Evolutionary conservation across 1,140 invertebrate species (phyloP), one percentile per base, ranked within the genome.

Genomic region (Dreissena rostriformis): DNA sequence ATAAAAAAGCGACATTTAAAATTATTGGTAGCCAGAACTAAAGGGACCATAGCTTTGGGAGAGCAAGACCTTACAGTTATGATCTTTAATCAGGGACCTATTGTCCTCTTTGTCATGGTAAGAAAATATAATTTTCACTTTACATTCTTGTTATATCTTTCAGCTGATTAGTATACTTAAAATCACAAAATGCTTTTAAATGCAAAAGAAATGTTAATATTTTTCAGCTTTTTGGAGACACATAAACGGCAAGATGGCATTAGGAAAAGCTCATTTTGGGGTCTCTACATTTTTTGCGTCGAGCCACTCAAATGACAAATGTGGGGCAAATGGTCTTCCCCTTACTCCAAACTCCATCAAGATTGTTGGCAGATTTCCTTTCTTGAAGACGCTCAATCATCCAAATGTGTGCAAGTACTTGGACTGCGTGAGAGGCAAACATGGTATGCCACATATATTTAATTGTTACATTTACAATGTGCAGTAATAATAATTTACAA

Each of bases 341-440:
- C 94, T 99, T 15, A 99, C 98, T 4, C 98, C 98, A 24, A 99
- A 99, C 94, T 99, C 98, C 0, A 98, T 99, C 76, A 97, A 97
- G 79, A 98, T 99, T 90, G 95, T 98, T 75, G 98, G 98, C 22
- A 95, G 96, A 90, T 97, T 98, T 73, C 97, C 98, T 91, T 94
- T 95, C 68, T 94, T 99, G 2, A 97, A 97, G 91, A 96, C 95
- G 0, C 94, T 98, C 66, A 94, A 95, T 80, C 97, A 98, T 94
- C 95, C 95, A 12, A 95, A 97, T 94, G 94, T 99, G 53, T 97
- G 97, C 88, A 95, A 96, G 82, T 99, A 99, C 94, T 93, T 99
- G 14, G 98, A 99, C 94, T 96, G 98, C 73, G 96, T 97, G 84
- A 94, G 98, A 90, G 97, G 97, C 79, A 99, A 99, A 95, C 98